These are phyloP conservation scores for Stomatorhinus walkeri DNA, from an alignment of 2,797 vertebrate species.

Conservation along the genomic window DNA sequence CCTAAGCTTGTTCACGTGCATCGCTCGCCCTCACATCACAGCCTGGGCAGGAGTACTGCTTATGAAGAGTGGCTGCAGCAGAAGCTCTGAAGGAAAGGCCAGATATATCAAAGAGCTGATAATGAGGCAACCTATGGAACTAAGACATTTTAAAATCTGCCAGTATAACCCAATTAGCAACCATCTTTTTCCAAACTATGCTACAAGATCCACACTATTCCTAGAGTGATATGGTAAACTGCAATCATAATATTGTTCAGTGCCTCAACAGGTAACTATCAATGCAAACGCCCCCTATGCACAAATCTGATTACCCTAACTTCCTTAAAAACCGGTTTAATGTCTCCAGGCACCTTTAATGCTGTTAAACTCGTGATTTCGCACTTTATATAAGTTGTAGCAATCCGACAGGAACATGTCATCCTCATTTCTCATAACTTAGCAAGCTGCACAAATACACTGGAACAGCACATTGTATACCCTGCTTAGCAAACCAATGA, in stretches of 20 bases:
- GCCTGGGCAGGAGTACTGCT: background rate
- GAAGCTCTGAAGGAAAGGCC: background rate
- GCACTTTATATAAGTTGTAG: background rate
- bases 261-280: background rate
- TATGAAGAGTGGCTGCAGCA: background rate
- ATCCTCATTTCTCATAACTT: background rate
- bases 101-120: background rate
- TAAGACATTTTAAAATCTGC: background rate
- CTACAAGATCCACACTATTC: background rate
- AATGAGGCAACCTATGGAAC: background rate
- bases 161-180: background rate
- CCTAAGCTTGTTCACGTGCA: background rate
- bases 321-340: background rate
- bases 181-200: background rate
- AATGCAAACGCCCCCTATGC: background rate
- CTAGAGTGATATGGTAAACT: background rate
- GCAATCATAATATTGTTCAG: background rate
- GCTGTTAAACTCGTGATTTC: background rate
- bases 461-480: background rate
- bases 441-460: background rate
- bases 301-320: background rate
- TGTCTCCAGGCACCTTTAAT: background rate
- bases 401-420: background rate
- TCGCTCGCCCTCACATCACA: background rate
- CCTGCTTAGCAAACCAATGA: background rate